Base-by-base conservation (phyloP, 2,797 vertebrate species). In the Leuciscus waleckii region DNA sequence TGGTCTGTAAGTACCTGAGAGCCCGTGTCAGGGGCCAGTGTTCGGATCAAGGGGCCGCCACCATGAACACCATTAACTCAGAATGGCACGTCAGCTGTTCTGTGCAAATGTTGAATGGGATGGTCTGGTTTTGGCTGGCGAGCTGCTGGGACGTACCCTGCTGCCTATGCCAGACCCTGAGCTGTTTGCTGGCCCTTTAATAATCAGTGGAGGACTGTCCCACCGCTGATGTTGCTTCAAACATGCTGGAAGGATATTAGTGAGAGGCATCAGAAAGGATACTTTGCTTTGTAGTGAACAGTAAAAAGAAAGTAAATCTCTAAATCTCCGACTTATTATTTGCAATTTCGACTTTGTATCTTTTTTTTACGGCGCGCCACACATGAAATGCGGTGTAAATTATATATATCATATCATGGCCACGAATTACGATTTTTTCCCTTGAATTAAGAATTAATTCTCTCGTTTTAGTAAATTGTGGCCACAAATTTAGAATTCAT, bases 1-100 rank as follows among this genome's bases (percentile, higher is more conserved):
- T 54, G 80, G 80, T 37, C 71, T 84, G 58, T 58, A 78, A 87
- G 89, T 85, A 86, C 87, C 90, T 88, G 81, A 79, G 85, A 85
- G 82, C 49, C 71, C 4, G 86, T 89, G 91, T 87, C 88, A 85
- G 89, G 91, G 90, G 91, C 88, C 88, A 35, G 87, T 76, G 78
- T 83, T 87, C 86, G 89, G 90, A 93, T 93, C 91, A 92, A 91
- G 92, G 91, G 87, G 88, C 87, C 86, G 81, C 76, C 82, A 84
- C 89, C 89, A 88, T 87, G 88, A 92, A 93, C 85, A 75, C 88
- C 89, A 94, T 94, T 94, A 94, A 87, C 84, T 88, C 88, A 81
- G 87, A 89, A 91, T 91, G 84, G 91, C 91, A 88, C 88, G 85
- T 87, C 88, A 89, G 89, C 89, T 92, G 93, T 92, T 91, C 91